Conservation (phyloP, 1,140 invertebrate species). For the Campoletis sonorensis region DNA sequence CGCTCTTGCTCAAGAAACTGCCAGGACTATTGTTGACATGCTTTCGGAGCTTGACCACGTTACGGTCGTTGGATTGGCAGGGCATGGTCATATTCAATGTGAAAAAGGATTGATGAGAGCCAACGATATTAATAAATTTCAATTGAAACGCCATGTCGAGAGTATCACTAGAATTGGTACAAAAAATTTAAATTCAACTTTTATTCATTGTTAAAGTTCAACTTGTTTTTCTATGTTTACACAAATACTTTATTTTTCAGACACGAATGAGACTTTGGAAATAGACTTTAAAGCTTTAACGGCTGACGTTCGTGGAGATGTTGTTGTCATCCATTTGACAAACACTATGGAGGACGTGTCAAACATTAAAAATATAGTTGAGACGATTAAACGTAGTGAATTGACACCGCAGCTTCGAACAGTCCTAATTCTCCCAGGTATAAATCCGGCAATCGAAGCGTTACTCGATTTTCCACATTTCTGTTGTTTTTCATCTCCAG, state of each 20-base stretch:
- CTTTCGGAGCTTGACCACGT: conserved; percentile 70
- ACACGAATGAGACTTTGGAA: conserved; percentile 64
- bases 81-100: conserved; percentile 61
- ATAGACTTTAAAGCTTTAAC: conserved; percentile 65
- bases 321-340: conserved; percentile 71
- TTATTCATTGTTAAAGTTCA: background rate
- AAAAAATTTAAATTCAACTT: background rate
- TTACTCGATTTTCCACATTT: no score
- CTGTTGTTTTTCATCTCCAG: background rate
- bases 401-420: conserved; percentile 64
- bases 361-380: conserved; percentile 61
- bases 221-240: background rate
- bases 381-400: conserved; percentile 59
- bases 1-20: conserved; percentile 69
- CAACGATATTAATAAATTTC: conserved; percentile 73
- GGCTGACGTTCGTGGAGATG: conserved; percentile 62
- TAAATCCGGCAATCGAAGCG: background rate
- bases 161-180: conserved; percentile 64
- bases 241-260: conserved; percentile 53
- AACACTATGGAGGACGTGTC: conserved; percentile 63
- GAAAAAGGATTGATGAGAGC: conserved; percentile 68
- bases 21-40: conserved; percentile 73
- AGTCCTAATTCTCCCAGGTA: conserved; percentile 69
- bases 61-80: conserved; percentile 67
- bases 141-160: conserved; percentile 68